phyloP scores from a whole-genome alignment of 2,888 invertebrate genomes.

The Hemaris fuciformis region DNA sequence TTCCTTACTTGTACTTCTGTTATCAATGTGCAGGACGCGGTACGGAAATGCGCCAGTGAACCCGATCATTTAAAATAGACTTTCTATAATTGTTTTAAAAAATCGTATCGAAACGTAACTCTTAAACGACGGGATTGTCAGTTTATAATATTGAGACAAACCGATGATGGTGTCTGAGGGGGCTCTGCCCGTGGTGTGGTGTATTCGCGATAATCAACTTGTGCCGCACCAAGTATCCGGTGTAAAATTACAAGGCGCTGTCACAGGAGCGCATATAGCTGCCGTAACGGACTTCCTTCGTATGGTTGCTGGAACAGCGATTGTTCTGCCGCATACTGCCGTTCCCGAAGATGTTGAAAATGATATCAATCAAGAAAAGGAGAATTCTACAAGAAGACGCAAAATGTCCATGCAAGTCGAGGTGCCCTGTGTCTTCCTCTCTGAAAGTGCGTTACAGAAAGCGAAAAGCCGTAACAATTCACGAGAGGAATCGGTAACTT shows the following conservation, averaged over 20 bases:
- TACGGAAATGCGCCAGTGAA: constrained; percentile 65
- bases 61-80: constrained; percentile 11
- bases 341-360: constrained; percentile 68
- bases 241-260: constrained; percentile 84
- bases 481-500: constrained; percentile 69
- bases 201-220: constrained; percentile 85
- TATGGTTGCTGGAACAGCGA: constrained; percentile 83
- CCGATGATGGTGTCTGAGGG: constrained; percentile 84
- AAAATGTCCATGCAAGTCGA: constrained; percentile 80
- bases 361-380: constrained; percentile 71
- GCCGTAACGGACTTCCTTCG: constrained; percentile 84
- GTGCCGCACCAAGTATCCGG: constrained; percentile 85
- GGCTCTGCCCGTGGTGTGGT: constrained; percentile 84
- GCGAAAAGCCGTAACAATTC: constrained; percentile 73
- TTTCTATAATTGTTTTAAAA: constrained; percentile 11
- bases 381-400: constrained; percentile 64
- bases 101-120: constrained; percentile 10
- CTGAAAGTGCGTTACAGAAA: constrained; percentile 73
- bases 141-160: constrained; percentile 33
- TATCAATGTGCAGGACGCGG: constrained; percentile 60
- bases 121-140: constrained; percentile 18
- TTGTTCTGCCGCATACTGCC: constrained; percentile 78
- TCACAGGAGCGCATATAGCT: constrained; percentile 85
- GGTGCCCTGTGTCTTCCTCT: constrained; percentile 78
- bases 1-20: constrained; percentile 54